Percentiles rank a stretch among this genome's conserved stretches.
phyloP scores from a whole-genome alignment of 2,888 invertebrate species.

The Rhaphigaster nebulosa region DNA sequence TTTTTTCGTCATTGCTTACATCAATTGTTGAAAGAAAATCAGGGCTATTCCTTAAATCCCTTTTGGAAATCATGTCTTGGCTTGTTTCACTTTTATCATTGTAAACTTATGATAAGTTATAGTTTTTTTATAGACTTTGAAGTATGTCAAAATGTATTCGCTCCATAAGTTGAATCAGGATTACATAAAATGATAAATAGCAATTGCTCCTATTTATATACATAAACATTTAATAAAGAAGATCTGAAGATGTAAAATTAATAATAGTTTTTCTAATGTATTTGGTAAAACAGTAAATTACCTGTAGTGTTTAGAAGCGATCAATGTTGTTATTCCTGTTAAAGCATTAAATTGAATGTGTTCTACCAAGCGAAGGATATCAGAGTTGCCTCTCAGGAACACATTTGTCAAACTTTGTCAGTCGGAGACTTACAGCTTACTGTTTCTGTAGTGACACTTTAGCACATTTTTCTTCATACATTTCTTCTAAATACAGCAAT shows the following conservation, averaged over 20 bases:
- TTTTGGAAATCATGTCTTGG: no score
- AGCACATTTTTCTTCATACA: background rate
- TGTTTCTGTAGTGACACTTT: background rate
- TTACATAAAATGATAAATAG: background rate
- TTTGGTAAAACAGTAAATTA: background rate
- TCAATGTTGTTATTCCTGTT: background rate
- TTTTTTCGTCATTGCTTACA: no score
- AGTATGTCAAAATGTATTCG: no score
- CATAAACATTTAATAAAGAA: background rate
- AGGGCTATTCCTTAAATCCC: no score
- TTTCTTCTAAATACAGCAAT: background rate
- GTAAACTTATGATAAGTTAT: no score
- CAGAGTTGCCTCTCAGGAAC: background rate
- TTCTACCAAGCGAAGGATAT: background rate
- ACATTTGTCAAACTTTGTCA: slow-evolving; percentile 43
- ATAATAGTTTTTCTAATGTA: background rate
- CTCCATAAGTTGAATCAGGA: no score
- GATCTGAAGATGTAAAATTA: background rate
- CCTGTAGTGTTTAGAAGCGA: background rate
- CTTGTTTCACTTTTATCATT: no score
- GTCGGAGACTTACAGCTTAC: slow-evolving; percentile 3
- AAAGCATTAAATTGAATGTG: background rate
- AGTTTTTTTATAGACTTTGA: no score
- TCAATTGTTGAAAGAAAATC: no score
- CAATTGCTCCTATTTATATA: background rate